phyloP scores from a whole-genome alignment of 2,888 invertebrate genomes.

The Ophioninae sp. region DNA sequence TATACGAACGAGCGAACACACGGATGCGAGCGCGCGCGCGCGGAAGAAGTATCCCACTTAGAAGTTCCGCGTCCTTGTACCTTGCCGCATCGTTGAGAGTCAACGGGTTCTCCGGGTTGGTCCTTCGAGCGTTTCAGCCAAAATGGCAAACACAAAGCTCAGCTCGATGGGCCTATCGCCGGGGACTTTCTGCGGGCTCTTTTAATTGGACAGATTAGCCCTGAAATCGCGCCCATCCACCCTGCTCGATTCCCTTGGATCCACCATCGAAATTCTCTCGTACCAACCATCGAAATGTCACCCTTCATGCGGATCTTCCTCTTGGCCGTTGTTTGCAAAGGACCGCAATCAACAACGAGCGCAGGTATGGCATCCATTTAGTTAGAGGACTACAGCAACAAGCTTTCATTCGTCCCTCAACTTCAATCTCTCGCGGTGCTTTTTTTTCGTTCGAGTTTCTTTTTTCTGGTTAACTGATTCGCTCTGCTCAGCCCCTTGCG shows the following conservation, averaged over 20 bases:
- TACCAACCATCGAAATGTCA: conserved; percentile 22
- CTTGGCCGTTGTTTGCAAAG: conserved; percentile 38
- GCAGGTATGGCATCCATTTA: conserved; percentile 12
- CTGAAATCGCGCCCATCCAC: conserved; percentile 73
- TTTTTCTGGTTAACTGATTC: conserved; percentile 24
- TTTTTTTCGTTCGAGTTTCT: not conserved
- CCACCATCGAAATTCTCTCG: conserved; percentile 16
- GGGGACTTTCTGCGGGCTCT: conserved; percentile 66
- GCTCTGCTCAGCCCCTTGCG: not conserved
- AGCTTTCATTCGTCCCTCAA: conserved; percentile 26
- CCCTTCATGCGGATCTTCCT: conserved; percentile 22
- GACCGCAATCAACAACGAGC: conserved; percentile 37
- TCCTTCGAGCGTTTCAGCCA: conserved; percentile 53
- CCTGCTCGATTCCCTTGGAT: conserved; percentile 47
- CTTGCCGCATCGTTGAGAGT: conserved; percentile 58
- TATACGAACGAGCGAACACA: conserved; percentile 12
- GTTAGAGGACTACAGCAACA: conserved; percentile 16
- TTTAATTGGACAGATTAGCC: conserved; percentile 80
- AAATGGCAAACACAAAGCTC: conserved; percentile 39
- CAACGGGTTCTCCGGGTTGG: conserved; percentile 50
- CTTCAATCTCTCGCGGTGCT: conserved; percentile 13
- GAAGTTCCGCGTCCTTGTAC: conserved; percentile 41
- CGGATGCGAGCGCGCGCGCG: conserved; percentile 7
- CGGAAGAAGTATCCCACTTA: conserved; percentile 19
- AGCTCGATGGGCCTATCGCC: conserved; percentile 26